Percentiles rank a stretch among this genome's conserved stretches.
These are phyloP conservation scores for Lethrus apterus DNA, from an alignment of 1,140 invertebrate genomes.

Conservation along the genomic window DNA sequence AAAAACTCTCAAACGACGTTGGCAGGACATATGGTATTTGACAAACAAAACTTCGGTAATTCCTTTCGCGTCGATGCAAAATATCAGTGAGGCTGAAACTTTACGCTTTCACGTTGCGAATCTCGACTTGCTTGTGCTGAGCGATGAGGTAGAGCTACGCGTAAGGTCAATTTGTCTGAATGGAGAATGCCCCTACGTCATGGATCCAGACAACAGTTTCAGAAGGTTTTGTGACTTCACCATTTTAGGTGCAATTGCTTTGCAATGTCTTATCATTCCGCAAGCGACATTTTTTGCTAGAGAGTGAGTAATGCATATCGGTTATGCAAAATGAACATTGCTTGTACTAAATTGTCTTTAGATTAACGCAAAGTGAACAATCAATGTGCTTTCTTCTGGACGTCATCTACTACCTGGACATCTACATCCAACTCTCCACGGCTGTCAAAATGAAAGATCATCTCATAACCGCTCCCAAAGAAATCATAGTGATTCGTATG, in stretches of 20 bases:
- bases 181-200: slow-evolving; percentile 8
- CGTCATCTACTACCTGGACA: slow-evolving; percentile 11
- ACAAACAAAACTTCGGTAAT: neutral
- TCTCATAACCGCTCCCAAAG: neutral
- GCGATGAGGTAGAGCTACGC: slow-evolving; percentile 12
- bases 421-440: slow-evolving; percentile 14
- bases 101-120: neutral
- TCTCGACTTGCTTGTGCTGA: slow-evolving; percentile 8
- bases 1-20: neutral
- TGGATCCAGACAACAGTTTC: slow-evolving; percentile 12
- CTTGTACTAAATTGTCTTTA: too few species aligned
- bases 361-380: neutral
- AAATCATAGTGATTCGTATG: slow-evolving; percentile 5
- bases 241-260: neutral
- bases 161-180: slow-evolving; percentile 12
- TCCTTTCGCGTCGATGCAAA: neutral
- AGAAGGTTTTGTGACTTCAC: slow-evolving; percentile 5
- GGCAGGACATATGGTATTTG: slow-evolving; percentile 3
- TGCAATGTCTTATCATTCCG: slow-evolving; percentile 8
- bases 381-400: slow-evolving; percentile 11
- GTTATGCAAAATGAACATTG: too few species aligned
- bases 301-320: too few species aligned
- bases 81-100: neutral
- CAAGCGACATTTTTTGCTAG: neutral
- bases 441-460: neutral